These are phyloP conservation scores for Ypsolopha scabrella DNA, from an alignment of 2,888 invertebrate species.

Conservation along the genomic window DNA sequence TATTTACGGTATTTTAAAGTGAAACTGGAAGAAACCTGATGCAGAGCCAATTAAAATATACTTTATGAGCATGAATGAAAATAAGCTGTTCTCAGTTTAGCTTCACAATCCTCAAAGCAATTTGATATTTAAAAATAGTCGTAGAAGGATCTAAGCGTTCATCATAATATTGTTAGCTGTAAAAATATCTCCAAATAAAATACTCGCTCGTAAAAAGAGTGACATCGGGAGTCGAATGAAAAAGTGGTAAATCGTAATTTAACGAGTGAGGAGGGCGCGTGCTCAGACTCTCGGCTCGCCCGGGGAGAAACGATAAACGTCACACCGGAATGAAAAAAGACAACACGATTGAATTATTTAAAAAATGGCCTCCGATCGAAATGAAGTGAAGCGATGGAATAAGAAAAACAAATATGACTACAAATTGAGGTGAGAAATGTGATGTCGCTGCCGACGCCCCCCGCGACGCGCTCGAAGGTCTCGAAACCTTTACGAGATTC, in stretches of 20 bases:
- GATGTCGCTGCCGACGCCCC: constrained; percentile 50
- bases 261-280: constrained; percentile 41
- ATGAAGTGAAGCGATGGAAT: constrained; percentile 51
- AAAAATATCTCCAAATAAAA: constrained; percentile 61
- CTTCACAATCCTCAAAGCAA: too few species aligned
- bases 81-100: too few species aligned
- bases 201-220: constrained; percentile 58
- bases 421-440: constrained; percentile 65
- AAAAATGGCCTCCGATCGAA: constrained; percentile 52
- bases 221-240: constrained; percentile 56
- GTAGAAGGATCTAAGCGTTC: constrained; percentile 34
- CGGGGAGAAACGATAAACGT: constrained; percentile 63
- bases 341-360: constrained; percentile 33
- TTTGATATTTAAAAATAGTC: too few species aligned
- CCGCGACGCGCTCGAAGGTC: constrained; percentile 27
- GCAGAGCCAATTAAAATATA: too few species aligned
- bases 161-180: constrained; percentile 61
- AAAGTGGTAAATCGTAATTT: constrained; percentile 60
- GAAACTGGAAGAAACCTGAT: too few species aligned
- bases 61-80: too few species aligned
- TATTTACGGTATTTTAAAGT: too few species aligned
- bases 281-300: constrained; percentile 34
- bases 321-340: constrained; percentile 61
- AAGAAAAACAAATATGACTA: constrained; percentile 53
- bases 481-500: neutral